Base-by-base conservation (phyloP, 2,113 vertebrate species). In the Scortum barcoo region DNA sequence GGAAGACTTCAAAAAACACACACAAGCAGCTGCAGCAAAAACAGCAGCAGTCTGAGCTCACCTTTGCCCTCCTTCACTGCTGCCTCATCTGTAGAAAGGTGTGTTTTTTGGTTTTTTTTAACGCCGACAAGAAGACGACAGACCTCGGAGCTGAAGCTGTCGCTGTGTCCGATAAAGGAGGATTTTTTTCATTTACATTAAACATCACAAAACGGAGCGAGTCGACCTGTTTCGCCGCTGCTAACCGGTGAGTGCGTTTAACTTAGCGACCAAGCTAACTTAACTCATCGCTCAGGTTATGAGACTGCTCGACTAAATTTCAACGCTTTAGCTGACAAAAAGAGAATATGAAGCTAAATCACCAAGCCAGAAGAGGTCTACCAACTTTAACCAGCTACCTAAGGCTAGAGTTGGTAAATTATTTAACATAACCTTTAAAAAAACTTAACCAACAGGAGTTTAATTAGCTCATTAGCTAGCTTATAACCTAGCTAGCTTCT, bases 1-100 rank as follows among this genome's bases (percentile, higher is more conserved):
- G 63, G 73, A 57, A 26, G 33, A 54, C 90, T 94, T 94, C 19
- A 89, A 92, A 93, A 87, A 72, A 79, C 57, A 81, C 46, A 83
- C 58, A 78, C 19, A 24, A 24, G 14, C 51, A 63, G 42, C 54
- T 16, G 33, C 68, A 11, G 70, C 72, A 14, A 22, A 36, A 19
- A 44, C 2, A 72, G 62, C 7, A 44, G 66, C 17, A 61, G 38
- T 20, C 4, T 42, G 54, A 40, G 33, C 33, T 11, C 10, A 53
- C 28, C 40, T 20, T n/a, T n/a, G n/a, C 69, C 28, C 28, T 63
- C n/a, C 7, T 1, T 8, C 7, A 13, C 33, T 51, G 46, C 38
- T n/a, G n/a, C 11, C 38, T 14, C 17, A 54, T 0, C 16, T 14
- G 6, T 30, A 9, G 33, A 19, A 11, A 9, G 5, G 16, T 19